Evolutionary conservation across 2,888 invertebrate species (phyloP).

Genomic region (Synergus itoensis): DNA sequence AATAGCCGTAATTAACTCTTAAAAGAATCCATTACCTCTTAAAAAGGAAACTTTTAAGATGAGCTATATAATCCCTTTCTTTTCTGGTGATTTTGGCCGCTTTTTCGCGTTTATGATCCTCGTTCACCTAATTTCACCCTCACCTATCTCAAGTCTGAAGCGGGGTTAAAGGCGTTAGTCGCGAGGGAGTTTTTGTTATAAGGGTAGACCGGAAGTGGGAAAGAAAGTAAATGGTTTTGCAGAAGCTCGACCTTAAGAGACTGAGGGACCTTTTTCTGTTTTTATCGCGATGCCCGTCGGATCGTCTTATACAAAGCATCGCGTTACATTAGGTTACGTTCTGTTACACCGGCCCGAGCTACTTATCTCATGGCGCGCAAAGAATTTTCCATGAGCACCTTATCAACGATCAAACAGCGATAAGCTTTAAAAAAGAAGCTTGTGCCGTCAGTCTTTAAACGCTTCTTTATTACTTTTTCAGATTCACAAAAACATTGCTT

Average conservation of each 20-base stretch:
- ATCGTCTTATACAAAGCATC: slow-evolving; percentile 5
- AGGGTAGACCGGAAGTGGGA: background rate
- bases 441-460: background rate
- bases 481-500: background rate
- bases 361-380: slow-evolving; percentile 42
- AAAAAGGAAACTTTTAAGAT: background rate
- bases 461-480: background rate
- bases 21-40: background rate
- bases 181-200: slow-evolving; percentile 10
- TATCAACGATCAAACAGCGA: slow-evolving; percentile 70
- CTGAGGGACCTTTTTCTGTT: slow-evolving; percentile 19
- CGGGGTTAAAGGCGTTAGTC: background rate
- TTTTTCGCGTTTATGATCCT: slow-evolving; percentile 1
- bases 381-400: slow-evolving; percentile 61
- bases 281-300: slow-evolving; percentile 34
- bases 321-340: slow-evolving; percentile 30
- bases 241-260: slow-evolving; percentile 28
- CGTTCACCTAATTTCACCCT: slow-evolving; percentile 10
- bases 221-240: slow-evolving; percentile 37
- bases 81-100: background rate
- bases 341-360: slow-evolving; percentile 22
- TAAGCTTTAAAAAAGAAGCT: slow-evolving; percentile 52
- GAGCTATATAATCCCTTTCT: background rate
- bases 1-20: background rate
- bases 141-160: background rate